A percentile compares a stretch with the other conserved stretches of the same genome.
Conservation (phyloP, 2,113 vertebrate genomes). For the Clupea harengus region DNA sequence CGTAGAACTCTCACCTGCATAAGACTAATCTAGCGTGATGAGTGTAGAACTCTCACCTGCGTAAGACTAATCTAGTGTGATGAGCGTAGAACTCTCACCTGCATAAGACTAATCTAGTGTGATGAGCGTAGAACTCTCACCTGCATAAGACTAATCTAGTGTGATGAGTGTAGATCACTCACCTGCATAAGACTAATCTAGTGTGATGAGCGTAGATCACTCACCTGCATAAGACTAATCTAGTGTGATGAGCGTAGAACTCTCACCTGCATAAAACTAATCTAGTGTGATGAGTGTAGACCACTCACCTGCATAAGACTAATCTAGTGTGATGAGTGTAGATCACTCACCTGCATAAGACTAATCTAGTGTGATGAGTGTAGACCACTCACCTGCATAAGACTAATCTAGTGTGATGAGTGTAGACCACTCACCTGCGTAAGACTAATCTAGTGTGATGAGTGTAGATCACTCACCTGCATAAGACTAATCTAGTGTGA, state of each 20-base stretch:
- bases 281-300: too few species aligned
- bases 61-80: background rate
- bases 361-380: background rate
- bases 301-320: background rate
- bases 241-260: background rate
- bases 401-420: too few species aligned
- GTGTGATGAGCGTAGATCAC: background rate
- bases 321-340: background rate
- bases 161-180: background rate
- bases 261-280: too few species aligned
- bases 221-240: background rate
- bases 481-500: too few species aligned
- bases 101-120: background rate
- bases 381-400: slow-evolving; percentile 73
- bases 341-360: background rate
- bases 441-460: background rate
- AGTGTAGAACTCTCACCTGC: background rate
- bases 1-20: slow-evolving; percentile 70
- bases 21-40: too few species aligned
- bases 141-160: slow-evolving; percentile 79
- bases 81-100: background rate
- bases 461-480: too few species aligned
- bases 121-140: slow-evolving; percentile 60
- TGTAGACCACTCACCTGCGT: too few species aligned
- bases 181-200: background rate